Percentiles rank a stretch among this genome's conserved stretches.
phyloP scores from a whole-genome alignment of 2,888 invertebrate genomes.

The Itoplectis maculator region DNA sequence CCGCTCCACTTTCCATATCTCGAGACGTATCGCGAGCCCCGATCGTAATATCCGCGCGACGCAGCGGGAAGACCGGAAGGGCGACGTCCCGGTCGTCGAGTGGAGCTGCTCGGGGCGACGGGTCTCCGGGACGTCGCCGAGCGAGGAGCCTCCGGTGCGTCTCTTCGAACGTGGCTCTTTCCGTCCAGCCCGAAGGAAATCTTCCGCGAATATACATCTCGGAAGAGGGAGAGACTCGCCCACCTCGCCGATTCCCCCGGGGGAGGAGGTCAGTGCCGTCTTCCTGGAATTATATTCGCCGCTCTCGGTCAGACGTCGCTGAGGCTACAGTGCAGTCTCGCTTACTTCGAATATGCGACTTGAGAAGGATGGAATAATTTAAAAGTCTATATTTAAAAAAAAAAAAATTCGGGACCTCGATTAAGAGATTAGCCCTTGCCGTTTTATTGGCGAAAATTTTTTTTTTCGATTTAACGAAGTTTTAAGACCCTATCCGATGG shows the following conservation, averaged over 20 bases:
- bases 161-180: conserved; percentile 39
- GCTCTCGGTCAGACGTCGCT: background rate
- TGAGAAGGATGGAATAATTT: too few species aligned
- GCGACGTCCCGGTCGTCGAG: background rate
- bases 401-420: too few species aligned
- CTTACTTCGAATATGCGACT: too few species aligned
- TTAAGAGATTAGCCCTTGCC: too few species aligned
- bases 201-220: conserved; percentile 27
- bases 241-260: conserved; percentile 20
- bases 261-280: conserved; percentile 5
- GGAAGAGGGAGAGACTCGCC: too few species aligned
- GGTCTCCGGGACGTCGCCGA: conserved; percentile 26
- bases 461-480: too few species aligned
- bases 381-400: too few species aligned
- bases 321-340: conserved; percentile 17
- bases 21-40: background rate
- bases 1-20: background rate
- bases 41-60: conserved; percentile 12
- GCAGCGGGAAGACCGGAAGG: background rate
- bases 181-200: conserved; percentile 45
- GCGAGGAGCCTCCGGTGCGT: conserved; percentile 13
- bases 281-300: background rate
- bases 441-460: too few species aligned
- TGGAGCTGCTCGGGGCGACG: conserved; percentile 1
- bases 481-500: too few species aligned